Evolutionary conservation across 2,797 vertebrate species (phyloP), one percentile per base, ranked within the genome.

Genomic region (Scolopax bukidnonensis): DNA sequence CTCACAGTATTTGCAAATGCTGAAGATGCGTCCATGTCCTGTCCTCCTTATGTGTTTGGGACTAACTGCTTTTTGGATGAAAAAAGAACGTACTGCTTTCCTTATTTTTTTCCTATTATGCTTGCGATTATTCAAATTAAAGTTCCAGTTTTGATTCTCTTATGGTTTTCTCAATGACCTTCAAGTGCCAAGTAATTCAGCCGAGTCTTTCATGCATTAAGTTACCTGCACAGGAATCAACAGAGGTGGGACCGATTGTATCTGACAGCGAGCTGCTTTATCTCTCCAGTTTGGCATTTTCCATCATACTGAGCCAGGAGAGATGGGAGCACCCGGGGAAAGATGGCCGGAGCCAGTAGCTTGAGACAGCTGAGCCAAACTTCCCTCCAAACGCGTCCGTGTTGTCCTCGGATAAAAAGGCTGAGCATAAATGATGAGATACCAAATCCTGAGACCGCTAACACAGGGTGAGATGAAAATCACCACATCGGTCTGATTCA

Each of bases 341-440:
- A 45, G 40, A 40, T 1, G 2, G 33, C 12, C 32, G 60, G 30
- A 80, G 38, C 7, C 0, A 1, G 27, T 32, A 64, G 23, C 4
- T 9, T 30, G 54, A 54, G 61, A 45, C 25, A 61, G 47, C n/a
- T 60, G 36, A 76, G 59, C 41, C 71, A 50, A 48, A 28, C 53
- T 69, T 54, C 64, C 68, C 64, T 53, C 56, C 6, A 0, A 69
- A 43, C 1, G 9, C 10, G 13, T 60, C 45, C 1, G 0, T 48
- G 33, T 5, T 59, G 40, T 24, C 70, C 56, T 65, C 28, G n/a
- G 63, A 79, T 17, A 63, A 78, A 75, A 33, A 33, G 78, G 30
- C 51, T 24, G 59, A 71, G 48, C 48, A n/a, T 59, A 41, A 79
- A 48, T 19, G 16, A 45, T 21, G 45, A 93, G 74, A 80, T 16